A percentile compares a stretch with the other conserved stretches of the same genome.
Conservation (phyloP, 2,113 vertebrate species). For the Alethe diademata region DNA sequence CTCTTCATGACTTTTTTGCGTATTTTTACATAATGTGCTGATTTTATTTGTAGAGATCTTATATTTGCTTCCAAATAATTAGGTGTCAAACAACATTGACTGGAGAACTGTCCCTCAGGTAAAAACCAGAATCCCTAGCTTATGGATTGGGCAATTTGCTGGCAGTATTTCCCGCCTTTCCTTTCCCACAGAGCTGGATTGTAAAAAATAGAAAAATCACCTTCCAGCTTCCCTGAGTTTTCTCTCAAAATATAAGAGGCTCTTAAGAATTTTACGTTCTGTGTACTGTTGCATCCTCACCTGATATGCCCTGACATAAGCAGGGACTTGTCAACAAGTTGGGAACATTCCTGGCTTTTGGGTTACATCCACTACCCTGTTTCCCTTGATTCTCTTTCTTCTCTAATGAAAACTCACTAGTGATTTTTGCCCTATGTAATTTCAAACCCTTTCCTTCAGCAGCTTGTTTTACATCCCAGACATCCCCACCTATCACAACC, state of each 20-base stretch:
- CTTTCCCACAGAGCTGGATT: neutral
- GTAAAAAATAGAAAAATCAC: neutral
- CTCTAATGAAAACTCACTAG: neutral
- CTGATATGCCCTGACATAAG: neutral
- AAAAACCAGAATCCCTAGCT: neutral
- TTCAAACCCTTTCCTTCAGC: neutral
- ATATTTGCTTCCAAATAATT: neutral
- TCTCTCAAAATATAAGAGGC: neutral
- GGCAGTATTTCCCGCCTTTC: neutral
- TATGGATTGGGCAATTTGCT: neutral
- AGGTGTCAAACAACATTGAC: neutral
- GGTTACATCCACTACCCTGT: neutral
- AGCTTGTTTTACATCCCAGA: neutral
- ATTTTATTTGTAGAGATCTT: neutral
- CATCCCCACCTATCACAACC: neutral
- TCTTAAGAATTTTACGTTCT: neutral
- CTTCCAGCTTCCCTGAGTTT: neutral
- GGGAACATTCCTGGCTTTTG: neutral
- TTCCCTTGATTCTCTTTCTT: neutral
- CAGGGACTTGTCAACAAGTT: neutral
- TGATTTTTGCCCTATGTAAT: neutral
- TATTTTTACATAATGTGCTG: neutral
- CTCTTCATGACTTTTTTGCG: neutral
- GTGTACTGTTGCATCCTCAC: neutral
- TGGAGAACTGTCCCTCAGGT: neutral